Base-by-base conservation (phyloP, 2,797 vertebrate species). In the Clangula hyemalis region DNA sequence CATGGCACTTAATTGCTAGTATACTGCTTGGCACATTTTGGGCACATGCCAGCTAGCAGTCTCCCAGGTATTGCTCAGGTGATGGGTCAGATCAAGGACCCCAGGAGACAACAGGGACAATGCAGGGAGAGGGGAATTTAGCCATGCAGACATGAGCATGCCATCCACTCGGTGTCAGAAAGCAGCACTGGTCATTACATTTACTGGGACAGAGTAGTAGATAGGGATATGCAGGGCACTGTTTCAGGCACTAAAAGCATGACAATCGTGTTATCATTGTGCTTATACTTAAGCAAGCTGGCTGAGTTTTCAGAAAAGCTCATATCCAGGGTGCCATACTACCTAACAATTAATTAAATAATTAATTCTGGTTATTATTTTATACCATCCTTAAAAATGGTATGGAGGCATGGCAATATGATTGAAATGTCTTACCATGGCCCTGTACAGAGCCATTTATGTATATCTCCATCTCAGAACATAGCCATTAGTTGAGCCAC, bases 191-290 rank as follows among this genome's bases (percentile, higher is more conserved):
- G 6, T 56, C 2, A 1, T 58, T 62, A 47, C 27, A 36, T 43
- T 38, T 51, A 27, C 65, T 28, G 54, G 13, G 10, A n/a, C 5
- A 49, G 38, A 39, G 28, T 62, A 41, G 28, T 79, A 18, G 10
- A 45, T 49, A n/a, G 4, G 51, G 22, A 28, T 16, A 69, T 28
- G 5, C 8, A 3, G 2, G 4, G 3, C 21, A 16, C 22, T 62
- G 47, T 30, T 28, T 84, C 41, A 65, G 19, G 9, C n/a, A 28
- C 19, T 45, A 72, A 77, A 72, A 81, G 19, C 39, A 65, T 2
- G 1, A 5, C 56, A 64, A 71, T 20, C 16, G 30, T 0, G 0
- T 39, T 20, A 71, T 12, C 10, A 8, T 60, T 30, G 14, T 3
- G 2, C 8, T 88, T 57, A 32, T 39, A 25, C 66, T 58, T 49